Evolutionary conservation across 2,888 invertebrate genomes (phyloP).

Genomic region (Diabrotica balteata): DNA sequence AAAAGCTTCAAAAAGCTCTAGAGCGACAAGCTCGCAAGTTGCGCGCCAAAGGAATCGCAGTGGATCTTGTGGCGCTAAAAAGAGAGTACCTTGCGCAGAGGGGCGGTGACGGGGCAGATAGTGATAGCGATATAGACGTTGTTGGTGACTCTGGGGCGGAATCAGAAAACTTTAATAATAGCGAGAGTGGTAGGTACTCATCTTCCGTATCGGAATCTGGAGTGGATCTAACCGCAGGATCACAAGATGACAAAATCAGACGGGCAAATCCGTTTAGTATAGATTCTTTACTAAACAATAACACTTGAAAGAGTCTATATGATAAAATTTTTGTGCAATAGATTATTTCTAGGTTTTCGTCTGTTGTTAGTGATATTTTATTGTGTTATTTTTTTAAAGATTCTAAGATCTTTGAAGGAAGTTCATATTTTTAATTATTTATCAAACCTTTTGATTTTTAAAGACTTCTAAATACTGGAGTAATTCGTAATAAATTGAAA

Average conservation of each 20-base stretch:
- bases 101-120: slow-evolving; percentile 64
- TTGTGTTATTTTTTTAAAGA: slow-evolving; percentile 13
- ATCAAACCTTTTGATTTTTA: no score
- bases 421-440: no score
- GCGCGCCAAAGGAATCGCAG: slow-evolving; percentile 88
- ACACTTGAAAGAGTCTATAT: slow-evolving; percentile 64
- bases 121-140: slow-evolving; percentile 82
- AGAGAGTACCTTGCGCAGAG: slow-evolving; percentile 86
- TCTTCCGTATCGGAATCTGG: slow-evolving; percentile 53
- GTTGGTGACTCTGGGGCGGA: slow-evolving; percentile 81
- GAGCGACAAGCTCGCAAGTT: slow-evolving; percentile 92
- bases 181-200: slow-evolving; percentile 56
- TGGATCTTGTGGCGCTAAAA: slow-evolving; percentile 84
- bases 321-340: slow-evolving; percentile 46
- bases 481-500: no score
- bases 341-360: slow-evolving; percentile 27
- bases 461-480: no score
- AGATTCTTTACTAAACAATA: slow-evolving; percentile 83
- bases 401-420: no score
- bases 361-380: slow-evolving; percentile 29
- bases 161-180: slow-evolving; percentile 69
- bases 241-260: slow-evolving; percentile 61
- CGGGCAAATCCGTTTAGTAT: slow-evolving; percentile 88
- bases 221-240: slow-evolving; percentile 61
- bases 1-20: slow-evolving; percentile 90